Evolutionary conservation across 2,888 invertebrate species (phyloP), one percentile per base, ranked within the genome.

Genomic region (Eubasilissa splendida): DNA sequence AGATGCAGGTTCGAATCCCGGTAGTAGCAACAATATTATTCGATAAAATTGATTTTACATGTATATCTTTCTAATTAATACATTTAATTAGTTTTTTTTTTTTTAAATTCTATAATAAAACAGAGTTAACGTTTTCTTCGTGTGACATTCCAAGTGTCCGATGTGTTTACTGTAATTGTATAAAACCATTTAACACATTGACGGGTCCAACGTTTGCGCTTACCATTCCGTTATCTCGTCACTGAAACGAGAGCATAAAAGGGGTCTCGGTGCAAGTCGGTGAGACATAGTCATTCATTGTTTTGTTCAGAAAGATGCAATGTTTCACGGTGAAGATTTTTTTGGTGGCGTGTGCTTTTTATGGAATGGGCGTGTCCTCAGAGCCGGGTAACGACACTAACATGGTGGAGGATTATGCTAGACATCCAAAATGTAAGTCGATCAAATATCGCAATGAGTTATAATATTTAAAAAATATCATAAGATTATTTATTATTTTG

Each of bases 401-500:
- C n/a, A 11, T 7, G n/a, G n/a, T 68, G 14, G 68, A 68, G 52
- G 68, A 50, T 9, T 14, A 42, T 14, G n/a, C 42, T n/a, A 52
- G 68, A 50, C 33, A 68, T 68, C 68, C 68, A 14, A 68, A 50
- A 68, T 68, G 68, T 68, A n/a, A 68, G 68, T 68, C 42, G n/a
- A 5, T 42, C 4, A 42, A 42, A 42, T 42, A 7, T 42, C 42
- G 42, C 7, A 4, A 42, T 42, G 2, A 42, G 22, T 22, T 22
- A 22, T 22, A 22, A 22, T 22, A 22, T 22, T 22, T 22, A 1
- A 22, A 22, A 22, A 22, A 22, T 22, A 22, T 22, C 22, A 1
- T 0, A 22, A 22, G 22, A 22, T 22, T 22, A 22, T 22, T 22
- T n/a, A n/a, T n/a, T n/a, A n/a, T n/a, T n/a, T n/a, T n/a, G n/a